Conservation (phyloP, 1,140 invertebrate species). For the Scylla paramamosain region DNA sequence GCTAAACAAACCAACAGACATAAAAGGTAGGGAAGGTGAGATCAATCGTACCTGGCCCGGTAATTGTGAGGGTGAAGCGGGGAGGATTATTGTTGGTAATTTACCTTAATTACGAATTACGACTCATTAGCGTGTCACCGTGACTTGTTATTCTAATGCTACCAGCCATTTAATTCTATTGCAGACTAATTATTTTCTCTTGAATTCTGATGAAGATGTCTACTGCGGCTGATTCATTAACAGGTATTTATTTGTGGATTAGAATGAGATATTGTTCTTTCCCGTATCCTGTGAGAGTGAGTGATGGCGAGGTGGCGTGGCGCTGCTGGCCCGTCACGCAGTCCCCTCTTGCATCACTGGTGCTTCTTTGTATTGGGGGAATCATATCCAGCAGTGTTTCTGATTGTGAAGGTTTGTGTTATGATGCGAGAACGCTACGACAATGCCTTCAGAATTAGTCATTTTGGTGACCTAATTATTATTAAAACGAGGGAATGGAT, state of each 20-base stretch:
- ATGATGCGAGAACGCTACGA: too few relatives aligned
- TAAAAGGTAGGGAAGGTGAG: neutral
- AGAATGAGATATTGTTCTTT: too few relatives aligned
- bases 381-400: too few relatives aligned
- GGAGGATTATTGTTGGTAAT: neutral
- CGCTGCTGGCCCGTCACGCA: too few relatives aligned
- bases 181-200: neutral
- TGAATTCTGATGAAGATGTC: neutral
- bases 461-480: too few relatives aligned
- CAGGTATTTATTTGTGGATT: neutral
- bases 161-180: neutral
- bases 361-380: too few relatives aligned
- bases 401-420: too few relatives aligned
- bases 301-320: too few relatives aligned
- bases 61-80: neutral
- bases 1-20: neutral
- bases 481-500: too few relatives aligned
- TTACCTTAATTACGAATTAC: neutral
- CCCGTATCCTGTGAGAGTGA: too few relatives aligned
- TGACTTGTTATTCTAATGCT: neutral
- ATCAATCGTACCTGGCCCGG: neutral
- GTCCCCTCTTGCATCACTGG: too few relatives aligned
- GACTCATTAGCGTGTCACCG: neutral
- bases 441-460: too few relatives aligned
- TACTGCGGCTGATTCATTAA: neutral